A percentile compares a stretch with the other conserved stretches of the same genome.
Conservation (phyloP, 2,797 vertebrate species). For the Amphiprion clarkii region DNA sequence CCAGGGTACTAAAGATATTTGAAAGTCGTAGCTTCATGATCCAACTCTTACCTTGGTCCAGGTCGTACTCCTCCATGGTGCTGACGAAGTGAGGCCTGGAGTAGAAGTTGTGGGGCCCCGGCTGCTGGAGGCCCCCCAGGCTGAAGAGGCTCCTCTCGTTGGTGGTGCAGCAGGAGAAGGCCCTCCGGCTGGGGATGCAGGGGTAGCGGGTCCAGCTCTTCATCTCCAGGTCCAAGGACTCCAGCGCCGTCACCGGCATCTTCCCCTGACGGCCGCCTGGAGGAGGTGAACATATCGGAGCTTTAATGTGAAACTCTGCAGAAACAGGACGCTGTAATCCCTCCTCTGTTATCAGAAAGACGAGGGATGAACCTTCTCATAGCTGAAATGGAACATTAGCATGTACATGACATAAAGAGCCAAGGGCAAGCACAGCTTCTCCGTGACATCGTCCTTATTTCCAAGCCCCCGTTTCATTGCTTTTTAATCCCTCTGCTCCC, state of each 20-base stretch:
- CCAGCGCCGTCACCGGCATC: conserved; percentile 95
- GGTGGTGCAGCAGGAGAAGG: conserved; percentile 92
- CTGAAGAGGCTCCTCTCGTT: conserved; percentile 91
- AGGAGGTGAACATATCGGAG: neutral
- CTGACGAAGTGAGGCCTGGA: conserved; percentile 98
- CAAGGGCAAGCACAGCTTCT: neutral
- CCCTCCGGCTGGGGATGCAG: conserved; percentile 94
- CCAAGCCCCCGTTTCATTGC: conserved; percentile 4
- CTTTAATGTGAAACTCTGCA: neutral
- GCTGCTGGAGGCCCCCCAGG: conserved; percentile 96
- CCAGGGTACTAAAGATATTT: neutral
- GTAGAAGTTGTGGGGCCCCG: conserved; percentile 98
- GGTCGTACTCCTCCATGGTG: conserved; percentile 96
- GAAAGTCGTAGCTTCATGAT: neutral
- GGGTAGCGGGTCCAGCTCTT: conserved; percentile 94
- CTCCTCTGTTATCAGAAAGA: neutral
- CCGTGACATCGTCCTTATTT: conserved; percentile 4
- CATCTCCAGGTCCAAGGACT: conserved; percentile 95
- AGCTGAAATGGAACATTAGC: neutral
- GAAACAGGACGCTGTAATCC: neutral
- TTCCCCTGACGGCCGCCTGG: conserved; percentile 97
- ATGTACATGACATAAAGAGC: conserved; percentile 8
- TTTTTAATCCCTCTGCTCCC: conserved; percentile 24
- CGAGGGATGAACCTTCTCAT: neutral
- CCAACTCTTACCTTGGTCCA: conserved; percentile 89